Percentiles rank a stretch among this genome's conserved stretches.
Evolutionary conservation across 2,113 vertebrate species (phyloP).

Genomic region (Hymenochirus boettgeri): DNA sequence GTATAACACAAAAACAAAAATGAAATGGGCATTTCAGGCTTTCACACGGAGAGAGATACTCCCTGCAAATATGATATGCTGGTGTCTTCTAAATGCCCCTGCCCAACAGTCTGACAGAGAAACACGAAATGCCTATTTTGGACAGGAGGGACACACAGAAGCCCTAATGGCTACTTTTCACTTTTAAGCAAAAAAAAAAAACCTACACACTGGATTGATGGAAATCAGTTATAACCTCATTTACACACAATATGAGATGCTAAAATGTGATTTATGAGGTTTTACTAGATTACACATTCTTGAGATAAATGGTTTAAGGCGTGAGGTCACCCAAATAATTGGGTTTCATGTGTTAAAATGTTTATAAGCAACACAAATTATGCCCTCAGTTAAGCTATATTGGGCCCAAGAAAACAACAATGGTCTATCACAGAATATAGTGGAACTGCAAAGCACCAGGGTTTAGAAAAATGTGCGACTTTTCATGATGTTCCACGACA

Average conservation of each 20-base stretch:
- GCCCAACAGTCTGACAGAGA: background rate
- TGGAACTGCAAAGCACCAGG: background rate
- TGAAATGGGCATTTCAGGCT: conserved; percentile 1
- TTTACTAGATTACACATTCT: background rate
- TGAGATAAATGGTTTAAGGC: background rate
- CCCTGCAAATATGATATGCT: background rate
- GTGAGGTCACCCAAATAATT: too few relatives aligned
- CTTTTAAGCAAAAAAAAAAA: too few relatives aligned
- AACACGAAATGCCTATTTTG: background rate
- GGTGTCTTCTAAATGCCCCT: background rate
- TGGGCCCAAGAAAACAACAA: background rate
- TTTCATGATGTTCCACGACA: background rate
- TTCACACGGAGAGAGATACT: background rate
- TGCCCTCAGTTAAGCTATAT: background rate
- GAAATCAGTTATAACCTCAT: too few relatives aligned
- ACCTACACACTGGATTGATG: too few relatives aligned
- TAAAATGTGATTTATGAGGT: background rate
- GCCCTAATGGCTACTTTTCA: too few relatives aligned
- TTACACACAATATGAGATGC: background rate
- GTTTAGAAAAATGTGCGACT: background rate
- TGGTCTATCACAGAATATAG: background rate
- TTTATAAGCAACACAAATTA: background rate
- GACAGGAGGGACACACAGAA: too few relatives aligned
- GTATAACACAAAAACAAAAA: conserved; percentile 23
- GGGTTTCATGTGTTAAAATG: background rate